A percentile compares a stretch with the other conserved stretches of the same genome.
Evolutionary conservation across 2,888 invertebrate genomes (phyloP).

Genomic region (Dasysyrphus tricinctus): DNA sequence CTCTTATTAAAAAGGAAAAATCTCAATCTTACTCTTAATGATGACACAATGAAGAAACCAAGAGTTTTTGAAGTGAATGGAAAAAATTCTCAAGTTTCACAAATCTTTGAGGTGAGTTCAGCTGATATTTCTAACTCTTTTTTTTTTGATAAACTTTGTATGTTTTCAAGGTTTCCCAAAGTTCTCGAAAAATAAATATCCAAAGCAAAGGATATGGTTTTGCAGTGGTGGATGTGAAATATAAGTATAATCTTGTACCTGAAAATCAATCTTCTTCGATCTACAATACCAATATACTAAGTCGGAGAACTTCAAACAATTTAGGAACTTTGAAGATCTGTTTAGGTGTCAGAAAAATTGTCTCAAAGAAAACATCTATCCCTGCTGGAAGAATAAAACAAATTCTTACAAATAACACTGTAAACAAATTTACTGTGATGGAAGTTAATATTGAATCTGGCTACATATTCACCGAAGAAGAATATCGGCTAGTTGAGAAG

Average conservation of each 20-base stretch:
- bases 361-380: too few species aligned
- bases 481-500: not conserved
- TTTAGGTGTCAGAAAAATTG: not conserved
- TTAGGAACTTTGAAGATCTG: slow-evolving; percentile 21
- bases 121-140: not conserved
- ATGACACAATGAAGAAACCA: slow-evolving; percentile 78
- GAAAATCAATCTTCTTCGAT: not conserved
- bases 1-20: slow-evolving; percentile 85
- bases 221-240: slow-evolving; percentile 32
- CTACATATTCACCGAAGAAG: slow-evolving; percentile 4
- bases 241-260: slow-evolving; percentile 23
- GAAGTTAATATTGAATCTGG: slow-evolving; percentile 54
- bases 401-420: not conserved
- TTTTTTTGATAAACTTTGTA: not conserved
- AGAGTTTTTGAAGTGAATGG: slow-evolving; percentile 87
- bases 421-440: slow-evolving; percentile 14
- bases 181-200: slow-evolving; percentile 17
- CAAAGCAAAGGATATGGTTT: slow-evolving; percentile 39
- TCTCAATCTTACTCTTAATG: slow-evolving; percentile 77
- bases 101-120: slow-evolving; percentile 87
- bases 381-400: too few species aligned
- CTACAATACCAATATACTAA: slow-evolving; percentile 1
- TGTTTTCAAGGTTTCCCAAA: not conserved
- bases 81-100: slow-evolving; percentile 92
- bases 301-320: not conserved